Evolutionary conservation across 2,888 invertebrate species (phyloP), one percentile per base, ranked within the genome.

Genomic region (Blastobasis adustella): DNA sequence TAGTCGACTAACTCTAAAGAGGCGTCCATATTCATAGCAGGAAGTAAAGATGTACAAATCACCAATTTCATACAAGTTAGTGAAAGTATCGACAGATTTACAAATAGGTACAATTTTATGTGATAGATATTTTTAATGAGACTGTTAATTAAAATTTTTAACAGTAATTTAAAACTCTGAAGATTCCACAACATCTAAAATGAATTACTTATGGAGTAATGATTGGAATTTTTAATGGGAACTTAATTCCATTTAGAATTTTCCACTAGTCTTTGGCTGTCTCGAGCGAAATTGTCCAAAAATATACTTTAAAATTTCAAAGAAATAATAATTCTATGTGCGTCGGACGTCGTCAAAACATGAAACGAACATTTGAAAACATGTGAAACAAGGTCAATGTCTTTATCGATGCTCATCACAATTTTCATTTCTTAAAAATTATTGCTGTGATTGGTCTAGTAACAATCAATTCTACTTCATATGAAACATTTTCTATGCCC

Each of bases 211-310:
- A 71, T 74, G 67, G 65, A 62, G 60, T 64, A 62, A 57, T 58
- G 59, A 67, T 58, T 59, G 56, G 54, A 61, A 61, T 66, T 69
- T 79, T 79, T 83, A 79, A 76, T 70, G 86, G 85, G 85, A 81
- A 85, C 85, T 84, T 84, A 84, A 87, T 86, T 87, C 86, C 86
- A 87, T 82, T 83, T 84, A 84, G 84, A 76, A 72, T 73, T 68
- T 66, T 73, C 63, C 65, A 66, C 61, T 53, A 58, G 49, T 60
- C 56, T 60, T 67, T 68, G 69, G 69, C 45, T 61, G 71, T 68
- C 68, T 69, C 67, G 68, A 67, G 69, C 70, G 65, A 66, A 58
- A 58, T 58, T 55, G 50, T 59, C 63, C 57, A 61, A 64, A 63
- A 23, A 60, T 59, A 56, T 60, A 62, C 66, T 59, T 58, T 60